Evolutionary conservation across 2,888 invertebrate species (phyloP).

Genomic region (Bimastos eiseni): DNA sequence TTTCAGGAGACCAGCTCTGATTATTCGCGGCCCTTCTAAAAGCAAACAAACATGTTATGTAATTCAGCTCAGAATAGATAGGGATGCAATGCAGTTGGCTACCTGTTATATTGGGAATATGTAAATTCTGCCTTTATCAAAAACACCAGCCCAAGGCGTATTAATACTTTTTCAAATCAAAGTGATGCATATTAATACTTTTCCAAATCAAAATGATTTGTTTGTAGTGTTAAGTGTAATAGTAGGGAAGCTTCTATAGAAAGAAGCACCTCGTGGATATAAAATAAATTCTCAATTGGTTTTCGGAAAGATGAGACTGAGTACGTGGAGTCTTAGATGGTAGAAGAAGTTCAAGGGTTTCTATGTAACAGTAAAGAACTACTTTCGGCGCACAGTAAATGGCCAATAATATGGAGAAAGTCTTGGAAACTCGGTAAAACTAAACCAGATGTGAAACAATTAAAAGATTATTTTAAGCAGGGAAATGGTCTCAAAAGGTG

Average conservation of each 20-base stretch:
- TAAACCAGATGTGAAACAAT: neutral
- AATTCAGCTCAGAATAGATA: neutral
- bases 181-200: no score
- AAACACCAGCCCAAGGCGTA: neutral
- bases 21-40: conserved; percentile 41
- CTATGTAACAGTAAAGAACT: neutral
- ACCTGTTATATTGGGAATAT: neutral
- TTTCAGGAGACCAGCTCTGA: conserved; percentile 53
- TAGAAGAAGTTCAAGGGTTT: neutral
- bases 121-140: neutral
- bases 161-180: neutral
- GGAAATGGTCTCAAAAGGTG: neutral
- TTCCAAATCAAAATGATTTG: no score
- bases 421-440: neutral
- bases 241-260: neutral
- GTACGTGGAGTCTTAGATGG: neutral
- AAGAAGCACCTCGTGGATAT: neutral
- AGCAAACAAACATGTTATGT: conserved; percentile 7
- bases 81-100: no score
- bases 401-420: neutral
- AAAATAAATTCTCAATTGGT: neutral
- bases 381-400: neutral
- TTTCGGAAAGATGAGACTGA: neutral
- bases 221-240: neutral
- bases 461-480: neutral